Evolutionary conservation across 2,888 invertebrate genomes (phyloP), one percentile per base, ranked within the genome.

Genomic region (Cabera pusaria): DNA sequence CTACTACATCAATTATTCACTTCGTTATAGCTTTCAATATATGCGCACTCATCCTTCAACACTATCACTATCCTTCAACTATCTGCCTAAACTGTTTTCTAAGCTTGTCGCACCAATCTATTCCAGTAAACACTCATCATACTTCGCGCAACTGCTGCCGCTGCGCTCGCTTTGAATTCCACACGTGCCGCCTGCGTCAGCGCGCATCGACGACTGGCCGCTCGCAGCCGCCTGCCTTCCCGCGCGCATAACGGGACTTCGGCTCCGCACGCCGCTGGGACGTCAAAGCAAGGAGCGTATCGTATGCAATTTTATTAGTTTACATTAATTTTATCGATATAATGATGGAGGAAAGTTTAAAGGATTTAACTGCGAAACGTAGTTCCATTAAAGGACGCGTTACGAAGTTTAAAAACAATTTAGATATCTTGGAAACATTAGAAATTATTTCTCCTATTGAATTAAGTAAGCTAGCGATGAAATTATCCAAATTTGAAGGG

Each of bases 311-410:
- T n/a, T n/a, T n/a, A n/a, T n/a, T n/a, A n/a, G n/a, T n/a, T n/a
- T n/a, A n/a, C n/a, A n/a, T n/a, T n/a, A n/a, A n/a, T n/a, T n/a
- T n/a, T n/a, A n/a, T n/a, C 7, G 8, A 7, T 20, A 20, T 7
- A 2, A 20, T 8, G 8, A 5, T 20, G 3, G 7, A 3, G 2
- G 1, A 8, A 20, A 6, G 7, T n/a, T n/a, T n/a, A 20, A 20
- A 25, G 16, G 8, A 29, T 8, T 10, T 37, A 21, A 29, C 6
- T 20, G 3, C 7, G 11, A 31, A 32, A 25, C 38, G 38, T 6
- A 21, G 38, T 21, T 22, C 16, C 8, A 26, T 38, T 10, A 31
- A 38, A 11, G 38, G 38, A n/a, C n/a, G n/a, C n/a, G n/a, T n/a
- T n/a, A n/a, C n/a, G n/a, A n/a, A n/a, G n/a, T n/a, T n/a, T n/a